Percentiles rank a stretch among this genome's conserved stretches.
Evolutionary conservation across 1,140 invertebrate genomes (phyloP).

Genomic region (Drosophila murphyi): DNA sequence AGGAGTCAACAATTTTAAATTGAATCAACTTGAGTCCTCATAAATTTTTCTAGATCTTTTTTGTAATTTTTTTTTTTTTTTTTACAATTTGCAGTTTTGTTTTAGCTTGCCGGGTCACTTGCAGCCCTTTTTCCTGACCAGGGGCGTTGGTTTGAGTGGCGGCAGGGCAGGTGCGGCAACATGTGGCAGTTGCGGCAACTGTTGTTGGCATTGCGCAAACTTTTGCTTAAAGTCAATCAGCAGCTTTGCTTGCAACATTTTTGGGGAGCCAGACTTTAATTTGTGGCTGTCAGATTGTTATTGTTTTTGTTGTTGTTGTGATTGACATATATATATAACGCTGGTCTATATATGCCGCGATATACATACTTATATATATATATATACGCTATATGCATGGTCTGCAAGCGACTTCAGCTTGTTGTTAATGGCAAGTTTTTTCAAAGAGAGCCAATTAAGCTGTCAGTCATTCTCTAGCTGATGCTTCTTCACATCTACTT

Average conservation of each 20-base stretch:
- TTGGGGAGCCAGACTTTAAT: conserved; percentile 32
- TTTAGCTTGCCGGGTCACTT: conserved; percentile 58
- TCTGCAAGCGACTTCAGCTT: conserved; percentile 50
- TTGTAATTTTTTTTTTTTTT: conserved; percentile 1
- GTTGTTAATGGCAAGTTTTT: conserved; percentile 72
- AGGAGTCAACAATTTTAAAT: conserved; percentile 61
- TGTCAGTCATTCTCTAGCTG: conserved; percentile 76
- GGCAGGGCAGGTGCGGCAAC: neutral
- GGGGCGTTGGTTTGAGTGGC: neutral
- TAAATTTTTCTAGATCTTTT: conserved; percentile 68
- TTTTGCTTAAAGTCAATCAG: conserved; percentile 67
- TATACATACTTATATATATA: neutral
- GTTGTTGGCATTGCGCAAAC: conserved; percentile 58
- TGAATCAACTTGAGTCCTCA: conserved; percentile 79
- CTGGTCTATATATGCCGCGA: conserved; percentile 12
- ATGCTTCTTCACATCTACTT: conserved; percentile 35
- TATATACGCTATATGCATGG: conserved; percentile 9
- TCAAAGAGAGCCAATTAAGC: conserved; percentile 76
- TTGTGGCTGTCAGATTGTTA: conserved; percentile 38
- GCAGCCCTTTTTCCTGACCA: conserved; percentile 50
- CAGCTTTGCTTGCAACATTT: conserved; percentile 30
- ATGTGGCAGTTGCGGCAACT: conserved; percentile 28
- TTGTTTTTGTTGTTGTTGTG: conserved; percentile 31
- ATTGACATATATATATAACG: conserved; percentile 1
- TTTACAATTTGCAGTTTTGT: conserved; percentile 37